Percentiles rank a stretch among this genome's conserved stretches.
Conservation (phyloP, 2,888 invertebrate genomes). For the Acanthosoma haemorrhoidale region DNA sequence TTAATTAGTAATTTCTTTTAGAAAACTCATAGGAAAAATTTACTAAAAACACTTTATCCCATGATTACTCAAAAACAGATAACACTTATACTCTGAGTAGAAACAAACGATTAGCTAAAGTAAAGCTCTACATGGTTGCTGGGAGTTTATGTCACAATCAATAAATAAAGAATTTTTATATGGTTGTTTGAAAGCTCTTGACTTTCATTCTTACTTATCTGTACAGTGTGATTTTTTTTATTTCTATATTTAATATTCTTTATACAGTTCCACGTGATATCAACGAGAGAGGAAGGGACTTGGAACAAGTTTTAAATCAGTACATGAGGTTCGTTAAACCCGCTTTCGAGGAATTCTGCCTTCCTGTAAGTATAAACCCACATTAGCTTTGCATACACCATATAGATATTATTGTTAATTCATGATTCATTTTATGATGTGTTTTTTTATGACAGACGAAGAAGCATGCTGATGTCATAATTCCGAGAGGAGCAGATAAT, state of each 20-base stretch:
- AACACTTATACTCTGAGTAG: too few species aligned
- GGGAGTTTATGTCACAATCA: too few species aligned
- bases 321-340: slow-evolving; percentile 98
- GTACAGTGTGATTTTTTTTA: background rate
- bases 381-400: background rate
- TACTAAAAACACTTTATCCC: too few species aligned
- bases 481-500: slow-evolving; percentile 97
- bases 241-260: too few species aligned
- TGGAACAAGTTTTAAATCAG: slow-evolving; percentile 91
- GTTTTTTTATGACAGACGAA: slow-evolving; percentile 74
- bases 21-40: too few species aligned
- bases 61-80: too few species aligned
- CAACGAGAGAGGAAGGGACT: slow-evolving; percentile 85
- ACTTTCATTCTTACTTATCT: background rate
- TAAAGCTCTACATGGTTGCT: too few species aligned
- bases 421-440: slow-evolving; percentile 6
- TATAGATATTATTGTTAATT: slow-evolving; percentile 19
- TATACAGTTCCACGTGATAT: slow-evolving; percentile 88
- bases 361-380: slow-evolving; percentile 61
- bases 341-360: slow-evolving; percentile 98
- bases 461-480: slow-evolving; percentile 99
- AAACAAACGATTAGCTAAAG: too few species aligned
- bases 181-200: too few species aligned
- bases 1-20: too few species aligned
- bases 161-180: too few species aligned